Conservation (phyloP, 2,113 vertebrate genomes). For the Donacobius atricapilla region DNA sequence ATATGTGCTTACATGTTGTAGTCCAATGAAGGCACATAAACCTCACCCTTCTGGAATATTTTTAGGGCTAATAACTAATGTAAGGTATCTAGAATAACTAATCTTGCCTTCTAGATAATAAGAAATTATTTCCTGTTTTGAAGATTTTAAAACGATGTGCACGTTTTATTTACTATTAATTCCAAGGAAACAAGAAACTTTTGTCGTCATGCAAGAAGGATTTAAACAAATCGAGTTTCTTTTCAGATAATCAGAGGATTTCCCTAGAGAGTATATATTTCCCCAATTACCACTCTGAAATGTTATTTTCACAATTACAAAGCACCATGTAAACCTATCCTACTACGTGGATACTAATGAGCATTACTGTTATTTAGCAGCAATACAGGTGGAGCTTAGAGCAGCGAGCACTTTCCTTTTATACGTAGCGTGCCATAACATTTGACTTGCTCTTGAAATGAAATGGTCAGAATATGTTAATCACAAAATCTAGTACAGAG, state of each 20-base stretch:
- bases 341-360: background rate
- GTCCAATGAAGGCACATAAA: background rate
- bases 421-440: fast-evolving
- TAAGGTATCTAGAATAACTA: background rate
- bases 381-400: background rate
- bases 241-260: background rate
- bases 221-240: background rate
- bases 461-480: background rate
- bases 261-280: background rate
- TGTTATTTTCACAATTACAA: background rate
- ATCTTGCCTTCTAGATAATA: background rate
- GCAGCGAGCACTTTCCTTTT: background rate
- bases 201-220: background rate
- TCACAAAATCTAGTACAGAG: background rate
- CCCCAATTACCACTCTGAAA: background rate
- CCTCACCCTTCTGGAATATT: background rate
- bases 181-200: background rate
- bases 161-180: background rate
- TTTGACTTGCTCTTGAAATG: background rate
- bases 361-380: background rate
- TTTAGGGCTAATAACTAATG: background rate
- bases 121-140: background rate
- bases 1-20: background rate
- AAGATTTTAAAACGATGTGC: background rate
- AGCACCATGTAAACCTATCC: background rate